A percentile compares a stretch with the other conserved stretches of the same genome.
Conservation (phyloP, 2,797 vertebrate species). For the Selene dorsalis region DNA sequence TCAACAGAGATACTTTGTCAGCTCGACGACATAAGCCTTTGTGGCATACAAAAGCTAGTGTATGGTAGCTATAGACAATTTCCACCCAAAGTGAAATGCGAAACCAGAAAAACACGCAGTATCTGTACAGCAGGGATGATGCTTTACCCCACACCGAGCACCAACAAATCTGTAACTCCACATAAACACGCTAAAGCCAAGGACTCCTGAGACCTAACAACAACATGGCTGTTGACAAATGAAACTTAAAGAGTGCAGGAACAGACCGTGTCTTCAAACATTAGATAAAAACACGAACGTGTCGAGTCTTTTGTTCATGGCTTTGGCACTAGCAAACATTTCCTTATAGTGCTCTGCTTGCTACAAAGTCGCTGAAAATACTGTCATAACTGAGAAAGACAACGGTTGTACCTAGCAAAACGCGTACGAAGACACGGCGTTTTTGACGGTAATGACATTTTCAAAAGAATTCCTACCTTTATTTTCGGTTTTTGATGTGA, state of each 20-base stretch:
- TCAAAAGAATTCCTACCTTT: conserved; percentile 56
- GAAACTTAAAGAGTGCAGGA: accelerated
- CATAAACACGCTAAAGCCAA: background rate
- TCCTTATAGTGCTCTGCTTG: conserved; percentile 69
- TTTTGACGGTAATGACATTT: background rate
- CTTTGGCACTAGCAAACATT: conserved; percentile 75
- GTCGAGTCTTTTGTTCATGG: conserved; percentile 76
- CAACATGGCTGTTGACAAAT: background rate
- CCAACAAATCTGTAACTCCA: conserved; percentile 7
- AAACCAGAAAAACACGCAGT: conserved; percentile 35
- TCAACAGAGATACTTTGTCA: background rate
- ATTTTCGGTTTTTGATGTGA: conserved; percentile 62
- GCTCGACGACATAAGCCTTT: background rate
- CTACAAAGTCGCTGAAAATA: conserved; percentile 51
- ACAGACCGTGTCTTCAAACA: accelerated
- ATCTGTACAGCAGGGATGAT: conserved; percentile 34
- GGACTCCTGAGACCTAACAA: background rate
- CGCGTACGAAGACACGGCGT: accelerated
- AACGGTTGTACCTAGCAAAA: background rate
- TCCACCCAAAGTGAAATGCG: background rate
- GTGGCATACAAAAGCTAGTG: accelerated
- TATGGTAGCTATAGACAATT: accelerated
- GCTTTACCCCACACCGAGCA: conserved; percentile 40
- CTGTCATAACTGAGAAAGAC: conserved; percentile 25
- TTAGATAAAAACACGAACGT: background rate